phyloP scores from a whole-genome alignment of 1,140 invertebrate species.

The Drosophila mojavensis region DNA sequence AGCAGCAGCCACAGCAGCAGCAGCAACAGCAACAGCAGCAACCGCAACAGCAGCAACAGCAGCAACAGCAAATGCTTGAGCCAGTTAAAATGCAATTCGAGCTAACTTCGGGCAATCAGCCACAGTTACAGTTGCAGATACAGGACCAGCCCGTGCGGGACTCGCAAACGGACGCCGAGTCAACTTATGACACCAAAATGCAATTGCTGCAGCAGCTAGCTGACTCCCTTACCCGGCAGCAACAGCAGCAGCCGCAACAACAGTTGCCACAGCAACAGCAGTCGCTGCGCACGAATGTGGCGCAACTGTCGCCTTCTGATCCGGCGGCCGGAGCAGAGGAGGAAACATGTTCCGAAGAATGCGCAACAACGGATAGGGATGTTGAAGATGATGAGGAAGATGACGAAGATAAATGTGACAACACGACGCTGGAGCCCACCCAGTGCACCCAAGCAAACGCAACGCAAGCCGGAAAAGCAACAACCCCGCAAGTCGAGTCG shows the following conservation, averaged over 20 bases:
- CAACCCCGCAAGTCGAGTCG: background rate
- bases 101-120: background rate
- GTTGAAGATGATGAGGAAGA: background rate
- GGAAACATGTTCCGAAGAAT: background rate
- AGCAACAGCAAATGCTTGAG: background rate
- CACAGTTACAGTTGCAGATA: background rate
- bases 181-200: constrained; percentile 27
- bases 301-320: background rate
- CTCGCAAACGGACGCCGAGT: constrained; percentile 12
- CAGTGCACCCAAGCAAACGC: background rate
- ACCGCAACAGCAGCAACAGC: too few relatives aligned
- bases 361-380: background rate
- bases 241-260: constrained; percentile 7
- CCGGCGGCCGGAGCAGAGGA: background rate
- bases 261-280: constrained; percentile 4
- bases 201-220: constrained; percentile 54
- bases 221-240: constrained; percentile 32
- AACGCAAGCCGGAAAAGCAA: too few relatives aligned
- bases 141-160: constrained; percentile 1
- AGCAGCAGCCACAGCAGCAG: background rate
- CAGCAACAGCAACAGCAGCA: too few relatives aligned
- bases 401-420: constrained; percentile 3
- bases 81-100: background rate
- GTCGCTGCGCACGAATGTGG: background rate
- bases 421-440: background rate